phyloP scores from a whole-genome alignment of 2,797 vertebrate genomes.

The Lithobates pipiens region DNA sequence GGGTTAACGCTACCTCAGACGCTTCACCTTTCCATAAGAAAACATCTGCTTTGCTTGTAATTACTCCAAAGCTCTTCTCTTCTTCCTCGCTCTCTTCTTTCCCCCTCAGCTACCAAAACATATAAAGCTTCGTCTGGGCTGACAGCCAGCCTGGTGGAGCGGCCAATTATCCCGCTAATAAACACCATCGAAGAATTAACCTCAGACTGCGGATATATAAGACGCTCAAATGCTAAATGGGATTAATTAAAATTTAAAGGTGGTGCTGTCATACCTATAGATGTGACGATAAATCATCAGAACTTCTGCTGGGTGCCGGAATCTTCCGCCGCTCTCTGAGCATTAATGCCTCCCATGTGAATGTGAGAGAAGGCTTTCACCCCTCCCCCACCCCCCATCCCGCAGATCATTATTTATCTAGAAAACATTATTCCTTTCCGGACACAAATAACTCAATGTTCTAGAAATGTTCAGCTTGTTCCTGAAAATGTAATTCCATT shows the following conservation, averaged over 20 bases:
- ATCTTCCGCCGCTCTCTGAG: constrained; percentile 3
- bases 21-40: background rate
- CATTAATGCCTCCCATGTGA: background rate
- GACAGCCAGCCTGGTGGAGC: constrained; percentile 35
- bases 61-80: constrained; percentile 25
- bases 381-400: background rate
- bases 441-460: background rate
- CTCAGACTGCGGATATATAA: constrained; percentile 70
- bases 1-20: background rate
- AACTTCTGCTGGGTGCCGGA: background rate
- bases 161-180: constrained; percentile 70
- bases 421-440: background rate
- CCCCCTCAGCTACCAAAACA: constrained; percentile 29
- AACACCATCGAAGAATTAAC: constrained; percentile 71
- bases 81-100: background rate
- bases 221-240: constrained; percentile 72
- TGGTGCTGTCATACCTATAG: constrained; percentile 64
- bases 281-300: constrained; percentile 64
- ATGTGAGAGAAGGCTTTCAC: background rate
- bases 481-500: no score
- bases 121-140: constrained; percentile 45
- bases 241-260: constrained; percentile 73
- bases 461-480: background rate
- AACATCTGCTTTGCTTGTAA: constrained; percentile 47
- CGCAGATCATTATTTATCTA: background rate